Base-by-base conservation (phyloP, 2,888 invertebrate species). In the Diogma glabrata region DNA sequence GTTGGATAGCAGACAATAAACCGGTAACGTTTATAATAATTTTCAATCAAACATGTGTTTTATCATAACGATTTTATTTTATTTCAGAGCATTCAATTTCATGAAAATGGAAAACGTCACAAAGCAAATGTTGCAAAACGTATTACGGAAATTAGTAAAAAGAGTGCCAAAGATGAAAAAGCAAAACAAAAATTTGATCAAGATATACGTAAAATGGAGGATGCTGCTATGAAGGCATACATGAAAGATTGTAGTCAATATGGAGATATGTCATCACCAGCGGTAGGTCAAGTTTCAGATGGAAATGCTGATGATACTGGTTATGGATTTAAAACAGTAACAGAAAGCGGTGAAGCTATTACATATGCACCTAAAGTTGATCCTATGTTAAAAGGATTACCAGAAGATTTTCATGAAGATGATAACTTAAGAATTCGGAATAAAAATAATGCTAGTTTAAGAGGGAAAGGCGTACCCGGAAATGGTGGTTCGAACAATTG, bases 1-100 rank as follows among this genome's bases (percentile, higher is more conserved):
- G 95, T 66, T 97, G 96, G 96, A 87, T 94, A 61, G 89, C 94
- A 51, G 95, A 96, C 69, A 97, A 97, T 66, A 93, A 91, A 77
- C 88, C 93, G 50, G 84, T 84, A 72, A 77, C 77, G 73, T 24
- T 48, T 38, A 36, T 38, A n/a, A n/a, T n/a, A n/a, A n/a, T n/a
- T n/a, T n/a, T n/a, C n/a, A n/a, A n/a, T n/a, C n/a, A n/a, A n/a
- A n/a, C n/a, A n/a, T n/a, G n/a, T n/a, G n/a, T 33, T 16, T 52
- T 22, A n/a, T 1, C 22, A 36, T 28, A 45, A 23, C 19, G 7
- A 36, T 75, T 36, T n/a, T n/a, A n/a, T n/a, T n/a, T n/a, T n/a
- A n/a, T n/a, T n/a, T n/a, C 67, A 91, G 90, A 95, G 94, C 63
- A 79, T 93, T 61, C 87, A 92, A 56, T 94, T 93, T 64, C 95